Conservation (phyloP, 2,113 vertebrate genomes). For the Scatophagus argus region DNA sequence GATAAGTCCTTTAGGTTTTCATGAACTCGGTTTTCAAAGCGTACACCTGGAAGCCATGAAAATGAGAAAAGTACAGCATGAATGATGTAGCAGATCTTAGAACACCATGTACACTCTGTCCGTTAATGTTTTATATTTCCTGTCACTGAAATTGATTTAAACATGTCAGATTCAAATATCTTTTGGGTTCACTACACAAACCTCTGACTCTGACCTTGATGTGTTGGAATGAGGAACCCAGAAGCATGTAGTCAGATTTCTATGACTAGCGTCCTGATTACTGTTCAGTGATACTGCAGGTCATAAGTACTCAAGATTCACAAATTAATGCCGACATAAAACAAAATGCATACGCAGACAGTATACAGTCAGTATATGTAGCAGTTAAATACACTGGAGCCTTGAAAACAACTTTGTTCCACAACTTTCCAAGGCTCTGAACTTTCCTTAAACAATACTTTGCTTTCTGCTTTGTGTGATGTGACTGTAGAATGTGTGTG, state of each 20-base stretch:
- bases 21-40: neutral
- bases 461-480: slow-evolving; percentile 24
- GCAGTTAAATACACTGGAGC: neutral
- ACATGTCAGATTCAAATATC: neutral
- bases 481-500: neutral
- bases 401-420: neutral
- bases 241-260: slow-evolving; percentile 6
- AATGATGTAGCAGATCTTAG: neutral
- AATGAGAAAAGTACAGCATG: neutral
- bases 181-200: neutral
- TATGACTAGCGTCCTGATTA: slow-evolving; percentile 1
- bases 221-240: slow-evolving; percentile 22
- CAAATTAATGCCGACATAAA: slow-evolving; percentile 7
- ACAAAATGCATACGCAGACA: neutral
- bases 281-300: neutral
- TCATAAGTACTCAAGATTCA: slow-evolving; percentile 11
- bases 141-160: neutral
- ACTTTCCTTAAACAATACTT: slow-evolving; percentile 53
- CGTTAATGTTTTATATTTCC: neutral
- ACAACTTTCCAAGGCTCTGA: neutral
- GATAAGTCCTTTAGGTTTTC: slow-evolving; percentile 27
- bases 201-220: slow-evolving; percentile 3
- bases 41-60: neutral
- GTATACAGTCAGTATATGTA: neutral
- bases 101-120: neutral